Percentiles rank a stretch among this genome's conserved stretches.
These are phyloP conservation scores for Trissolcus brochymenae DNA, from an alignment of 2,888 invertebrate species.

Conservation along the genomic window DNA sequence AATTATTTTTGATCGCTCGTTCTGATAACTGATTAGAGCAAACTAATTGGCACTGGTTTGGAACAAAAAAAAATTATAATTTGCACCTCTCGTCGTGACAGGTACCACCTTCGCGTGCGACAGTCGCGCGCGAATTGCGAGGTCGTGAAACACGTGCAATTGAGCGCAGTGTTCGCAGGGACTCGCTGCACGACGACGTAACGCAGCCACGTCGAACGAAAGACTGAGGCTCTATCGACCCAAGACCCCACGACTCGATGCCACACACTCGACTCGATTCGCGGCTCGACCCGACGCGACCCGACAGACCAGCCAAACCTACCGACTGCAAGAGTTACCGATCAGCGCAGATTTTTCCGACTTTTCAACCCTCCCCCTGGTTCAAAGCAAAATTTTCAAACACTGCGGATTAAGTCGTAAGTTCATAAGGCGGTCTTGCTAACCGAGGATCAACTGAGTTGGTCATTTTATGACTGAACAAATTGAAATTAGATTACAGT, in stretches of 20 bases:
- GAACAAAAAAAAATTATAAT: no score
- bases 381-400: no score
- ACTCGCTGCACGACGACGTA: constrained; percentile 63
- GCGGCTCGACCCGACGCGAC: constrained; percentile 66
- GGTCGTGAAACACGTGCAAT: constrained; percentile 32
- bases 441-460: no score
- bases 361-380: no score
- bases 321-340: constrained; percentile 32
- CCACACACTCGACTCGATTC: constrained; percentile 73
- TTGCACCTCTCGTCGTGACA: constrained; percentile 15
- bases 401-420: no score
- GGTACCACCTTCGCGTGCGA: not conserved
- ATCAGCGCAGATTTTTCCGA: not conserved
- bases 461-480: no score
- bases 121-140: constrained; percentile 31
- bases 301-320: constrained; percentile 42
- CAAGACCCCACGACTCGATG: constrained; percentile 64
- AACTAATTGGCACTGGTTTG: not conserved
- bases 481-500: no score
- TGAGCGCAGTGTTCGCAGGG: constrained; percentile 14
- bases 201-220: constrained; percentile 78
- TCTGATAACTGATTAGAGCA: not conserved
- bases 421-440: no score
- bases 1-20: not conserved
- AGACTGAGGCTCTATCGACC: constrained; percentile 78